These are phyloP conservation scores for Gonatopus flavifemur DNA, from an alignment of 1,140 invertebrate species.

Conservation along the genomic window DNA sequence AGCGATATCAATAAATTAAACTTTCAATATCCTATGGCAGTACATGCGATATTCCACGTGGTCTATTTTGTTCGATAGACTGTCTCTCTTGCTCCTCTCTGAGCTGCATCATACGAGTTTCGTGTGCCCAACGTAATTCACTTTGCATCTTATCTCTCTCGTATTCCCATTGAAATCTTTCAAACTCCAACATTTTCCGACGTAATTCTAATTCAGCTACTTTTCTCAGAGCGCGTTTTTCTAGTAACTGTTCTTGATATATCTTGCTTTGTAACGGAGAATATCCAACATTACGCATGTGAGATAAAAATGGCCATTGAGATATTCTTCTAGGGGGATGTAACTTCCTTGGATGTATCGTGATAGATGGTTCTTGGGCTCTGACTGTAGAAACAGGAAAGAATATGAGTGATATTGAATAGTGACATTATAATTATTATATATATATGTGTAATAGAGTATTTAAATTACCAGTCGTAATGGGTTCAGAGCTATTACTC, in stretches of 20 bases:
- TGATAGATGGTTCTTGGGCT: conserved; percentile 12
- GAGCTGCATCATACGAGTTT: conserved; percentile 43
- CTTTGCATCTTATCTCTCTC: conserved; percentile 40
- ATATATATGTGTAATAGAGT: background rate
- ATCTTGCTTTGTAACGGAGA: conserved; percentile 42
- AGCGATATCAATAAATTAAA: too few species aligned
- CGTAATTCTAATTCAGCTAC: conserved; percentile 42
- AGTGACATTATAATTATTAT: background rate
- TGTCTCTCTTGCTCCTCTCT: conserved; percentile 40
- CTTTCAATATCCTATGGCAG: too few species aligned
- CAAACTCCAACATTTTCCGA: conserved; percentile 41
- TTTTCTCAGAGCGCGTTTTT: conserved; percentile 33
- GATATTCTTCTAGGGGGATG: conserved; percentile 24
- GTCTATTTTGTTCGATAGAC: conserved; percentile 29
- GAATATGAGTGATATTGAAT: background rate
- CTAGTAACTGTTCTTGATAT: conserved; percentile 41
- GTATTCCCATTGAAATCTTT: conserved; percentile 43
- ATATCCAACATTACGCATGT: conserved; percentile 11
- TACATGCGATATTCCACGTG: background rate
- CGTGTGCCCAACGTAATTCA: conserved; percentile 40
- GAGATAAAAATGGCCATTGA: conserved; percentile 26
- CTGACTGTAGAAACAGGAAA: conserved; percentile 11
- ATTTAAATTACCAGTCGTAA: conserved; percentile 22
- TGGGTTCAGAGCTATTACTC: background rate
- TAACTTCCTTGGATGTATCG: conserved; percentile 24